Conservation (phyloP, 1,140 invertebrate species). For the Drosophila sproati region DNA sequence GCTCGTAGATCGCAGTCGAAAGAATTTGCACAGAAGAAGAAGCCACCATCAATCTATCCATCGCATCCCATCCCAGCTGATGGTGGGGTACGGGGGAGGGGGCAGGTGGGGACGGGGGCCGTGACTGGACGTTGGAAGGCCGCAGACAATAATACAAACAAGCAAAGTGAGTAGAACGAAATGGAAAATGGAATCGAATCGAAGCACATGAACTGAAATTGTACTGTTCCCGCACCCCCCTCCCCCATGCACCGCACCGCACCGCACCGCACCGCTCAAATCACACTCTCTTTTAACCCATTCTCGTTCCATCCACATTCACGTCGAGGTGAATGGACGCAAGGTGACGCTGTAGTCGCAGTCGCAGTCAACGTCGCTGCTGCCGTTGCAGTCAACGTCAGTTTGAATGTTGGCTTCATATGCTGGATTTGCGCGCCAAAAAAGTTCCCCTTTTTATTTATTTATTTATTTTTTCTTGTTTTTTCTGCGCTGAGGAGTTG, state of each 20-base stretch:
- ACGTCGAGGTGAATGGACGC: slow-evolving; percentile 77
- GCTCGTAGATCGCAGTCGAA: slow-evolving; percentile 55
- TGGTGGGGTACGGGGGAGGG: background rate
- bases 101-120: background rate
- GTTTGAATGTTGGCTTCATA: slow-evolving; percentile 47
- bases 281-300: background rate
- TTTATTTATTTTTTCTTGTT: too few relatives aligned
- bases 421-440: slow-evolving; percentile 72
- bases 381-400: slow-evolving; percentile 34
- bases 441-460: slow-evolving; percentile 49
- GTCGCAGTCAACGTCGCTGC: slow-evolving; percentile 32
- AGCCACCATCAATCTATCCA: slow-evolving; percentile 2
- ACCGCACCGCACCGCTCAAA: background rate
- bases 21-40: slow-evolving; percentile 29
- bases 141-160: slow-evolving; percentile 60
- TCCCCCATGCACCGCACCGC: background rate
- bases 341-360: slow-evolving; percentile 57
- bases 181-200: slow-evolving; percentile 77
- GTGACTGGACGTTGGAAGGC: slow-evolving; percentile 33
- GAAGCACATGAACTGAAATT: slow-evolving; percentile 67
- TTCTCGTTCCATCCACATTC: slow-evolving; percentile 18
- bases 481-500: slow-evolving; percentile 41
- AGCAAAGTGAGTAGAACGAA: slow-evolving; percentile 60
- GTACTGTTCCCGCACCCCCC: background rate
- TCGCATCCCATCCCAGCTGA: background rate